These are phyloP conservation scores for Malurus alboscapulatus DNA, from an alignment of 2,113 vertebrate genomes.

Conservation along the genomic window DNA sequence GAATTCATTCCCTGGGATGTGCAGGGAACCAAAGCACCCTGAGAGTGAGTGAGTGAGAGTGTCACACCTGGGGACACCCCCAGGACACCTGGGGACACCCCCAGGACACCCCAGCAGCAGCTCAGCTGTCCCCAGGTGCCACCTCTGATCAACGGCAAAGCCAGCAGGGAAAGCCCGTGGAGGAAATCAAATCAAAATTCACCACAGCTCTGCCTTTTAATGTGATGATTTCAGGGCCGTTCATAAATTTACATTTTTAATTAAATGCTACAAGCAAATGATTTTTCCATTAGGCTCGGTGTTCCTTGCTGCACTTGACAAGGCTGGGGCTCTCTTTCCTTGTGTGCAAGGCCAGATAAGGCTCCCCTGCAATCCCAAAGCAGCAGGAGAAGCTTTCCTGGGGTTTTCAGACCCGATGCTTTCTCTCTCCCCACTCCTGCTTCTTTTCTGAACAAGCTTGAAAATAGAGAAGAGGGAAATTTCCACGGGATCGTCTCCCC, in stretches of 20 bases:
- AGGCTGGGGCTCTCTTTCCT: conserved; percentile 9
- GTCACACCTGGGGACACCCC: neutral
- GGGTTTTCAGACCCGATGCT: accelerated
- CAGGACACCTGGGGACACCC: neutral
- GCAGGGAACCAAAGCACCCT: neutral
- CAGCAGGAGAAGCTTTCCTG: conserved; percentile 4
- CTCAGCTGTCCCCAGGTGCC: neutral
- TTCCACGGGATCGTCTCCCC: neutral
- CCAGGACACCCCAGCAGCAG: neutral
- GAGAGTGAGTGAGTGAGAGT: too few relatives aligned
- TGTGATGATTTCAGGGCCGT: conserved; percentile 46
- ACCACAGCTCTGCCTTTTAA: conserved; percentile 35
- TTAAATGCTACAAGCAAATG: conserved; percentile 67
- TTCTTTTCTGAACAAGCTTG: neutral
- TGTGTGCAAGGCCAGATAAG: conserved; percentile 63
- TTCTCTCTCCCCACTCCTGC: neutral
- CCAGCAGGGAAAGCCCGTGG: neutral
- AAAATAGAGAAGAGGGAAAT: neutral
- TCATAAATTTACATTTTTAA: conserved; percentile 72
- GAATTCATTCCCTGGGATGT: accelerated
- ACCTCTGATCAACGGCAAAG: neutral
- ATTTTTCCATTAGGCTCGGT: conserved; percentile 51
- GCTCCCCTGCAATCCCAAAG: conserved; percentile 39
- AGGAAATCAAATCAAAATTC: conserved; percentile 59
- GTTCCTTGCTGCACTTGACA: conserved; percentile 12